Conservation (phyloP, 2,113 vertebrate genomes). For the Rhombomys opimus region DNA sequence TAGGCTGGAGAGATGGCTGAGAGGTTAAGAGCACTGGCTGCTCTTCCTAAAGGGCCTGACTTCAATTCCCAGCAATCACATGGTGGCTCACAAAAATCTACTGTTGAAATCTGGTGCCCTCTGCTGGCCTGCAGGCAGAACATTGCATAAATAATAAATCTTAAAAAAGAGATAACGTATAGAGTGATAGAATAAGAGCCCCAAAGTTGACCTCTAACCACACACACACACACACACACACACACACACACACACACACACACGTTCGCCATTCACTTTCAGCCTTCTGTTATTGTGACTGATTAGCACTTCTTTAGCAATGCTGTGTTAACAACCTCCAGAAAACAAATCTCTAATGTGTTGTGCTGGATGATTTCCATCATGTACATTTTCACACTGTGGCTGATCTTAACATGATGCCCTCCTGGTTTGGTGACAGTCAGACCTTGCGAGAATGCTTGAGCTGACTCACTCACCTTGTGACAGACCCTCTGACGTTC, state of each 20-base stretch:
- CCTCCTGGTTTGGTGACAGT: background rate
- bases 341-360: background rate
- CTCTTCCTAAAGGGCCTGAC: too few species aligned
- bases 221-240: background rate
- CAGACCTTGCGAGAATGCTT: background rate
- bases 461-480: too few species aligned
- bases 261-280: background rate
- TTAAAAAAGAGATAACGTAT: too few species aligned
- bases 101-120: too few species aligned
- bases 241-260: background rate
- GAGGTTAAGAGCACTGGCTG: too few species aligned
- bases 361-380: background rate
- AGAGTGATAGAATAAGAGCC: background rate
- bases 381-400: background rate
- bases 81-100: too few species aligned
- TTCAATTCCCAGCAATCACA: too few species aligned
- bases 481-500: background rate
- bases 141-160: too few species aligned
- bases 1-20: too few species aligned
- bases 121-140: too few species aligned
- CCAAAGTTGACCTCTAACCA: background rate
- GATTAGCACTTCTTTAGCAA: background rate
- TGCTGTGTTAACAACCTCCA: background rate
- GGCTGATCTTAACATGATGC: background rate
- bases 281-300: background rate